Percentiles rank a stretch among this genome's conserved stretches.
phyloP scores from a whole-genome alignment of 2,888 invertebrate genomes.

The Xestia xanthographa region DNA sequence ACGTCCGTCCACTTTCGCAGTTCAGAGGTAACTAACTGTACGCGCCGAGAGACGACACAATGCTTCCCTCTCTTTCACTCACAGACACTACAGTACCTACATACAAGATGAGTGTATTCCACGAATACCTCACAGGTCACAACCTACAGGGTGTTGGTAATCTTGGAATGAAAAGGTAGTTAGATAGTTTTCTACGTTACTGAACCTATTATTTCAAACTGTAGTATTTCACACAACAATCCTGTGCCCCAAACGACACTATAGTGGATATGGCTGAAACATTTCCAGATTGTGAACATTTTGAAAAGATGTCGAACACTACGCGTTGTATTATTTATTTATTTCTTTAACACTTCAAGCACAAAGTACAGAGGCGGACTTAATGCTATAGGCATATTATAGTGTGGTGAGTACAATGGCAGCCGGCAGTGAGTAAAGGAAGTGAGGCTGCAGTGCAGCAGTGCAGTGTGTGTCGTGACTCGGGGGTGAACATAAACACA shows the following conservation, averaged over 20 bases:
- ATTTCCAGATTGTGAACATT: conserved; percentile 60
- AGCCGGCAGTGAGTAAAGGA: conserved; percentile 47
- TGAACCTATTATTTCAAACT: neutral
- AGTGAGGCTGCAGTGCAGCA: conserved; percentile 19
- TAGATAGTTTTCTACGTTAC: neutral
- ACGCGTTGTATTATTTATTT: conserved; percentile 53
- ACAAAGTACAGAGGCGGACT: too few species aligned
- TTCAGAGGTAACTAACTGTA: too few species aligned
- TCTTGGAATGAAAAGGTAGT: neutral
- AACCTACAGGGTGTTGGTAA: neutral
- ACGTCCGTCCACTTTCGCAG: too few species aligned
- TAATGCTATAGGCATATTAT: too few species aligned
- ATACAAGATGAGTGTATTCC: neutral
- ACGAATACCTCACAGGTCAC: neutral
- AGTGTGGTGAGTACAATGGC: conserved; percentile 47
- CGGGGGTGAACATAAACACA: neutral
- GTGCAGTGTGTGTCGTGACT: neutral
- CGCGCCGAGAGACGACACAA: too few species aligned
- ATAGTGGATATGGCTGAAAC: conserved; percentile 51
- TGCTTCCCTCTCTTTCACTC: too few species aligned
- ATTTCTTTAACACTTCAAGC: too few species aligned
- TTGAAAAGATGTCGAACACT: conserved; percentile 60
- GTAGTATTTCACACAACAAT: conserved; percentile 1
- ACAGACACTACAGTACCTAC: too few species aligned
- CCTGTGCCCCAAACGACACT: neutral